A percentile compares a stretch with the other conserved stretches of the same genome.
phyloP scores from a whole-genome alignment of 2,113 vertebrate genomes.

The Acinonyx jubatus region DNA sequence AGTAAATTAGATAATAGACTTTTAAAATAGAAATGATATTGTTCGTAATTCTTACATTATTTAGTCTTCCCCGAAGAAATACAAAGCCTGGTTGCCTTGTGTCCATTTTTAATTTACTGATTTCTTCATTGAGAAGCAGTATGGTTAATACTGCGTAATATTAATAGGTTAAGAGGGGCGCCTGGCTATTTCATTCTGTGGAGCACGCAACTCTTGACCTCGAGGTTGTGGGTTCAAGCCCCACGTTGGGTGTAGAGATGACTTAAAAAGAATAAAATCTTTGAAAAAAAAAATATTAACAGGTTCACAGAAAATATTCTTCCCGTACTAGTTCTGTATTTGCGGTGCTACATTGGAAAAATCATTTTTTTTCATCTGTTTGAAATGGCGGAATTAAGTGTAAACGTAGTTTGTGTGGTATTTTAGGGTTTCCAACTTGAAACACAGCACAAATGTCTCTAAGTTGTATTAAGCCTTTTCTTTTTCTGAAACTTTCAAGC shows the following conservation, averaged over 20 bases:
- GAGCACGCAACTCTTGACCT: too few relatives aligned
- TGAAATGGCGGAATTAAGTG: neutral
- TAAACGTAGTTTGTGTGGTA: neutral
- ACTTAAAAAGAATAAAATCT: too few relatives aligned
- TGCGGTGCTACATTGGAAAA: conserved; percentile 21
- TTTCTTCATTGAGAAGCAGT: conserved; percentile 1
- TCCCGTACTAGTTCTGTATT: neutral
- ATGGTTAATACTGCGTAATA: neutral
- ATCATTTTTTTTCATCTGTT: neutral
- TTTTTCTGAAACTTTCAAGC: neutral
- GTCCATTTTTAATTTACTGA: conserved; percentile 4
- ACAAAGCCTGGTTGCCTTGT: neutral
- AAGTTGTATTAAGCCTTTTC: neutral
- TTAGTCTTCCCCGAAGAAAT: conserved; percentile 2
- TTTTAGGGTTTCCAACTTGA: conserved; percentile 47
- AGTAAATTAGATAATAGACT: neutral
- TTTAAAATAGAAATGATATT: conserved; percentile 15
- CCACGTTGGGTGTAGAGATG: too few relatives aligned
- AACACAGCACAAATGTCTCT: neutral
- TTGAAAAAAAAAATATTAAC: too few relatives aligned
- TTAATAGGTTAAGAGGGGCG: too few relatives aligned
- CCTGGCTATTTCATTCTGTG: too few relatives aligned
- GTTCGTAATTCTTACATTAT: conserved; percentile 19
- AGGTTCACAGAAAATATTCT: neutral
- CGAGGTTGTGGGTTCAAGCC: too few relatives aligned